Base-by-base conservation (phyloP, 2,113 vertebrate genomes). In the Uria lomvia region DNA sequence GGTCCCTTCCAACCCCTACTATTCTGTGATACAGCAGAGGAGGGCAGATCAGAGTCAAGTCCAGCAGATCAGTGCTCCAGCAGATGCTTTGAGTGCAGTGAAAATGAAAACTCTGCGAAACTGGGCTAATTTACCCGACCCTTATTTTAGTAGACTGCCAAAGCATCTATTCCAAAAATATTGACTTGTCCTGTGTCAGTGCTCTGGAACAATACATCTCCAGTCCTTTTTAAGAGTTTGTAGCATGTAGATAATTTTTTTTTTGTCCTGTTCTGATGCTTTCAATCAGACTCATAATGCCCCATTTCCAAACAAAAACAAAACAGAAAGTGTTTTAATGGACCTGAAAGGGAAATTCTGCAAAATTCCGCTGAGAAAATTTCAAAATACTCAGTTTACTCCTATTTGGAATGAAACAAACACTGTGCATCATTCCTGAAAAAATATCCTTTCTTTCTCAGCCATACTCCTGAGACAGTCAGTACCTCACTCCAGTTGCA, bases 401-500 rank as follows among this genome's bases (percentile, higher is more conserved):
- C 36, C 36, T 88, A 0, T 83, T 65, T 86, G 22, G 32, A 36
- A 83, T 59, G 15, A 86, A 85, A 68, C 3, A 73, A 86, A n/a
- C 8, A 8, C 19, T 56, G 18, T 40, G 47, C 5, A 15, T 23
- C 20, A n/a, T n/a, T 79, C 40, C 45, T 75, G 52, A 77, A 88
- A 70, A 67, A 50, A 32, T 18, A 13, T 3, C 17, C 23, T 75
- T 84, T 60, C 36, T 66, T 84, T 60, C 36, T 66, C 38, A 75
- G 49, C 4, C 0, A 0, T 53, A 12, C 13, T 27, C 3, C 47
- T 72, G 67, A 59, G 47, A 30, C 45, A 32, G 29, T 66, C 12
- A 24, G 18, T n/a, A 40, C n/a, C 34, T 65, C 2, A 0, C 26
- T 76, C 17, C 52, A 32, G 43, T 26, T 89, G 38, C 1, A 0